Percentiles rank a stretch among this genome's conserved stretches.
Evolutionary conservation across 2,113 vertebrate species (phyloP).

Genomic region (Cathartes aura): DNA sequence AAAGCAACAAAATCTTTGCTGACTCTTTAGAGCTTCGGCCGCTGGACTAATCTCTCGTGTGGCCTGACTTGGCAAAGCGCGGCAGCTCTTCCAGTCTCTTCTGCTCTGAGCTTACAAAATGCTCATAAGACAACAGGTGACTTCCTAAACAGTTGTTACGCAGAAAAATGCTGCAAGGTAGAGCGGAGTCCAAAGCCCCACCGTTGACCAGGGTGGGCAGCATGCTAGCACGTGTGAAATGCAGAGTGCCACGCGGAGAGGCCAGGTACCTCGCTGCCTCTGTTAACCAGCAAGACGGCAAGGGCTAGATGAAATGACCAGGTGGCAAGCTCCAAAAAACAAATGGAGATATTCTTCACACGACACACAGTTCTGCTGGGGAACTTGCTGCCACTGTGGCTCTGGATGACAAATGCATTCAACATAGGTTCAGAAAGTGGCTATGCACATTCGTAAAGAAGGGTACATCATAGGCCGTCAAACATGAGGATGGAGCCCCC

Average conservation of each 20-base stretch:
- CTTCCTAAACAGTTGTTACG: neutral
- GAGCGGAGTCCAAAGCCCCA: neutral
- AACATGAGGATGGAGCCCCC: neutral
- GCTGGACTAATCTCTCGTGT: fast-evolving
- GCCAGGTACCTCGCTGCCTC: neutral
- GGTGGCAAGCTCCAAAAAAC: neutral
- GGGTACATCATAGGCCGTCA: neutral
- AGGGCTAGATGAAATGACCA: neutral
- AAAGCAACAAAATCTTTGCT: neutral
- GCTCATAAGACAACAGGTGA: neutral
- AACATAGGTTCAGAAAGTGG: fast-evolving
- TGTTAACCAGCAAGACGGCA: neutral
- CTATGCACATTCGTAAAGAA: neutral
- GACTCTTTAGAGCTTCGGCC: neutral
- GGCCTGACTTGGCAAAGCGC: too few species aligned
- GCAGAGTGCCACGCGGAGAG: too few species aligned
- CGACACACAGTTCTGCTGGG: fast-evolving
- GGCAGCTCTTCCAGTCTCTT: neutral
- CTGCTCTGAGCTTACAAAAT: neutral
- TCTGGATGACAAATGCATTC: neutral
- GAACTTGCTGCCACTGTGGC: neutral
- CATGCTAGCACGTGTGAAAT: fast-evolving
- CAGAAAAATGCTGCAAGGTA: neutral
- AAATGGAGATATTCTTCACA: neutral
- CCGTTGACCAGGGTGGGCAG: too few species aligned